Percentiles rank a stretch among this genome's conserved stretches.
Conservation (phyloP, 2,888 invertebrate genomes). For the Furcula furcula region DNA sequence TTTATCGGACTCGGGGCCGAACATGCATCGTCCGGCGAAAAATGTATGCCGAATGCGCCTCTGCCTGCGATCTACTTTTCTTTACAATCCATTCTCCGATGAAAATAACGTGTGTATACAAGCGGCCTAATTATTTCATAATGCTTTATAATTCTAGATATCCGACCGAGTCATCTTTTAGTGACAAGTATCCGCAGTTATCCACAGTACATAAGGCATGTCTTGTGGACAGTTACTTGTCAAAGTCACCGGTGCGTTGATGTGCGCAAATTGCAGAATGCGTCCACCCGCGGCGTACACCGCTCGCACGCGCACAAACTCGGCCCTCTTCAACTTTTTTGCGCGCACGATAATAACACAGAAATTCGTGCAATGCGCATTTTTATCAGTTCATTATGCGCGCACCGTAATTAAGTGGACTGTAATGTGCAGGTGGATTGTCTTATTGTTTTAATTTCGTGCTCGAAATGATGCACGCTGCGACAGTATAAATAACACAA, state of each 20-base stretch:
- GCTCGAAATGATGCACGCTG: not conserved
- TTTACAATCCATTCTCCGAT: too few relatives aligned
- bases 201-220: not conserved
- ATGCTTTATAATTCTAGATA: too few relatives aligned
- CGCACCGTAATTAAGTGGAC: slow-evolving; percentile 18
- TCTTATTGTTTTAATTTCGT: slow-evolving; percentile 7
- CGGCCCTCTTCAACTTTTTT: slow-evolving; percentile 12
- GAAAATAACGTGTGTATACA: too few relatives aligned
- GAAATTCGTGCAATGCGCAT: slow-evolving; percentile 16
- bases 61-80: too few relatives aligned
- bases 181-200: not conserved
- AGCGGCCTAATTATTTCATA: too few relatives aligned
- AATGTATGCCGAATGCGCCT: too few relatives aligned
- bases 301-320: slow-evolving; percentile 4
- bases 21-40: too few relatives aligned
- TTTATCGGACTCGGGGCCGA: too few relatives aligned
- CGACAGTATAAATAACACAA: not conserved
- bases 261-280: slow-evolving; percentile 35
- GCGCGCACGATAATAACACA: slow-evolving; percentile 12
- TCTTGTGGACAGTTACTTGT: slow-evolving; percentile 15
- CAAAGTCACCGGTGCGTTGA: slow-evolving; percentile 24
- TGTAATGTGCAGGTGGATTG: slow-evolving; percentile 13
- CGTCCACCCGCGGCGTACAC: slow-evolving; percentile 3
- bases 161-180: too few relatives aligned
- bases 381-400: slow-evolving; percentile 13